A percentile compares a stretch with the other conserved stretches of the same genome.
Evolutionary conservation across 2,113 vertebrate genomes (phyloP).

Genomic region (Pangasianodon hypophthalmus): DNA sequence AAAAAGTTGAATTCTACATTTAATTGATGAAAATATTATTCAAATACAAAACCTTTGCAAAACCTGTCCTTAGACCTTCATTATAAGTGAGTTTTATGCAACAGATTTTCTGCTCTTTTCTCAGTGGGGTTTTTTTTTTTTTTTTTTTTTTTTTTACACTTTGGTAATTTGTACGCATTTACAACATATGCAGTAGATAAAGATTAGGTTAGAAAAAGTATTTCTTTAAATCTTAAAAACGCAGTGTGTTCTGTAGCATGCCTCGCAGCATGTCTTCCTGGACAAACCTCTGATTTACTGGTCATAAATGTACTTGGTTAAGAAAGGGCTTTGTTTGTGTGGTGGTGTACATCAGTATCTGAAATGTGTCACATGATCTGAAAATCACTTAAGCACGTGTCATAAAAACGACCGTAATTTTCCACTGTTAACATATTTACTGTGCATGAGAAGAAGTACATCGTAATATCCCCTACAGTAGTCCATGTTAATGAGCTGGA

Average conservation of each 20-base stretch:
- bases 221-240: not conserved
- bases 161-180: not conserved
- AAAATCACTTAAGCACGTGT: too few species aligned
- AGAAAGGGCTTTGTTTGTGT: constrained; percentile 5
- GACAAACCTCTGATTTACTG: not conserved
- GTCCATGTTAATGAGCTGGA: not conserved
- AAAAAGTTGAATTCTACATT: not conserved
- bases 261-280: not conserved
- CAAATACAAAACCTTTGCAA: not conserved
- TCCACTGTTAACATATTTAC: not conserved
- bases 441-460: constrained; percentile 19
- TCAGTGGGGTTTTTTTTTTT: not conserved
- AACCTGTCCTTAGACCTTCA: not conserved
- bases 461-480: not conserved
- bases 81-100: too few species aligned
- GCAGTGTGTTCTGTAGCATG: not conserved
- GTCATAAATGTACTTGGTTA: constrained; percentile 4
- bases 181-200: not conserved
- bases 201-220: not conserved
- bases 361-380: not conserved
- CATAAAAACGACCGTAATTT: not conserved
- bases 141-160: constrained; percentile 7
- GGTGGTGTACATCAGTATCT: not conserved
- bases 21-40: not conserved
- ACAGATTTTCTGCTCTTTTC: too few species aligned